phyloP scores from a whole-genome alignment of 2,797 vertebrate genomes.

The Mionectes olivaceus region DNA sequence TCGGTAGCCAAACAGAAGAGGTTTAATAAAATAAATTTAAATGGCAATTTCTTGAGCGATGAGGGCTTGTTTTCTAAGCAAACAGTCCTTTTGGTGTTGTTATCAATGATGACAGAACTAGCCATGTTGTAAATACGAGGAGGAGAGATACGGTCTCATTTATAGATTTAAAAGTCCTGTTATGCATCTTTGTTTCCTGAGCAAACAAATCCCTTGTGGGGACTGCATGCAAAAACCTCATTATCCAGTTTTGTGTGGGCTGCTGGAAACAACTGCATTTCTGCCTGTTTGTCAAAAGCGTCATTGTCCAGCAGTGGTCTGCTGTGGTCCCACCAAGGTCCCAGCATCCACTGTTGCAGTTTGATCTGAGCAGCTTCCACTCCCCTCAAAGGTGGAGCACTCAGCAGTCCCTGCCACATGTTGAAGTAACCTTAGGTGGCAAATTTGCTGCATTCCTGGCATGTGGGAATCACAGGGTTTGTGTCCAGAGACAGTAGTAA shows the following conservation, averaged over 20 bases:
- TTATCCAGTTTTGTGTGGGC: conserved; percentile 4
- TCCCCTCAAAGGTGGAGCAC: background rate
- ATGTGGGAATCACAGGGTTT: background rate
- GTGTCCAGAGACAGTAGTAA: background rate
- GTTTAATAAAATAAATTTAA: conserved; percentile 57
- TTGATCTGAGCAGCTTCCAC: background rate
- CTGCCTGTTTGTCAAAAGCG: background rate
- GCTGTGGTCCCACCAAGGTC: background rate
- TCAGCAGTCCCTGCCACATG: background rate
- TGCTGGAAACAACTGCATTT: background rate
- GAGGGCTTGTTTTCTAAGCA: conserved; percentile 45
- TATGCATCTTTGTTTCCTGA: conserved; percentile 49
- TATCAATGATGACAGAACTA: conserved; percentile 27
- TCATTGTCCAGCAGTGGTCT: background rate
- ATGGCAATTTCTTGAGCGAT: conserved; percentile 31
- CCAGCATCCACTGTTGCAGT: background rate
- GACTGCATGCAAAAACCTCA: conserved; percentile 44
- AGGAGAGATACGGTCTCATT: background rate
- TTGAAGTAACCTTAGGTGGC: background rate
- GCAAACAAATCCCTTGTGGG: conserved; percentile 27
- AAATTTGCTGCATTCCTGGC: background rate
- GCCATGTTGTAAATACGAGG: conserved; percentile 18
- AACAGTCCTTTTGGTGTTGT: conserved; percentile 26
- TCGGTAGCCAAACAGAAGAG: conserved; percentile 32
- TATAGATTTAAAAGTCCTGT: conserved; percentile 7